These are phyloP conservation scores for Amblyteles armatorius DNA, from an alignment of 2,888 invertebrate species.

Conservation along the genomic window DNA sequence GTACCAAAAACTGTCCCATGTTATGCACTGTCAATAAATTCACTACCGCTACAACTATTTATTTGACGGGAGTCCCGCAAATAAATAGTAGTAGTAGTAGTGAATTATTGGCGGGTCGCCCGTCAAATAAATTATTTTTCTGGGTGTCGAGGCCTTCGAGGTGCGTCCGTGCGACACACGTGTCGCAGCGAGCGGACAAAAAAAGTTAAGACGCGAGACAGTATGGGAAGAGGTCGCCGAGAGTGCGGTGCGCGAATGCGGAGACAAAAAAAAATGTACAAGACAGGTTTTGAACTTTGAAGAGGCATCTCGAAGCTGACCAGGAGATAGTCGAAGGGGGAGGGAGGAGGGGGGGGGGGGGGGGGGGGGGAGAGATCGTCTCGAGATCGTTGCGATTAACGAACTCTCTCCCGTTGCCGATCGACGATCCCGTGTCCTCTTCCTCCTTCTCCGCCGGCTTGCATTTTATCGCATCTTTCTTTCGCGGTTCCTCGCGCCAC, in stretches of 20 bases:
- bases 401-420: conserved; percentile 54
- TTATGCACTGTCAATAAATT: too few relatives aligned
- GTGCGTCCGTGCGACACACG: conserved; percentile 8
- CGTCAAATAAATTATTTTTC: too few relatives aligned
- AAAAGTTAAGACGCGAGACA: background rate
- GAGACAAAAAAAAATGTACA: conserved; percentile 19
- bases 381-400: conserved; percentile 52
- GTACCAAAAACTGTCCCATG: too few relatives aligned
- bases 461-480: conserved; percentile 42
- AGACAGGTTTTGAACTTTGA: conserved; percentile 54
- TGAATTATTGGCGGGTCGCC: too few relatives aligned
- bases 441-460: conserved; percentile 52
- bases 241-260: conserved; percentile 38
- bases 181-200: conserved; percentile 11
- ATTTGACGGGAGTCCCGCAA: too few relatives aligned
- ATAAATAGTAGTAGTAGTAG: too few relatives aligned
- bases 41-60: too few relatives aligned
- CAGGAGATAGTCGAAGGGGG: background rate
- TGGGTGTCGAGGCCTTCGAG: background rate
- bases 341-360: background rate
- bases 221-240: conserved; percentile 37
- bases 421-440: conserved; percentile 43
- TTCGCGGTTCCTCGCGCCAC: conserved; percentile 57
- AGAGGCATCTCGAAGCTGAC: conserved; percentile 36
- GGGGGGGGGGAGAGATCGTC: conserved; percentile 13